phyloP scores from a whole-genome alignment of 2,113 vertebrate species.

The Montifringilla adamsi region DNA sequence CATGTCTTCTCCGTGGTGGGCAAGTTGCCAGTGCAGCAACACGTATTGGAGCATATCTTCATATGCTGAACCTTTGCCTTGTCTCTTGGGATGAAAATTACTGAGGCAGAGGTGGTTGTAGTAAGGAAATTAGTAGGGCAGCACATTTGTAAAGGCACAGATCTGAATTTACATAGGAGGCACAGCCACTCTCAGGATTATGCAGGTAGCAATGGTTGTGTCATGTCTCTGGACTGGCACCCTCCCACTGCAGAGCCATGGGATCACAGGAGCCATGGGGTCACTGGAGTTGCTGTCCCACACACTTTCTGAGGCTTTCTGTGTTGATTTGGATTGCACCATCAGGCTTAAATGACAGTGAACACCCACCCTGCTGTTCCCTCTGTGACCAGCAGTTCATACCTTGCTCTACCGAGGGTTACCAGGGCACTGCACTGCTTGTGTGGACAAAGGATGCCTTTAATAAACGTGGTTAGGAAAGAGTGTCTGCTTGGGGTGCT shows the following conservation, averaged over 20 bases:
- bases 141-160: background rate
- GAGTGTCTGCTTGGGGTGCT: background rate
- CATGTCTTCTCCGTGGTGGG: background rate
- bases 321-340: background rate
- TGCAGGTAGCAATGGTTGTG: background rate
- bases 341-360: background rate
- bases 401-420: background rate
- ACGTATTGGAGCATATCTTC: background rate
- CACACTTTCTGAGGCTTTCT: background rate
- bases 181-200: rapidly evolving
- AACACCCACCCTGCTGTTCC: background rate
- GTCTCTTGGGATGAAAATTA: background rate
- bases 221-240: background rate
- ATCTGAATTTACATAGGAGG: background rate
- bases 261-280: background rate
- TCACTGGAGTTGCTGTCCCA: background rate
- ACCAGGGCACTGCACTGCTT: background rate
- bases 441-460: background rate
- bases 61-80: background rate
- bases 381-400: background rate
- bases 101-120: background rate
- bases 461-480: background rate
- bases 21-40: background rate
- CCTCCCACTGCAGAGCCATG: rapidly evolving
- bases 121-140: background rate